Base-by-base conservation (phyloP, 2,888 invertebrate species). In the Apeira syringaria region DNA sequence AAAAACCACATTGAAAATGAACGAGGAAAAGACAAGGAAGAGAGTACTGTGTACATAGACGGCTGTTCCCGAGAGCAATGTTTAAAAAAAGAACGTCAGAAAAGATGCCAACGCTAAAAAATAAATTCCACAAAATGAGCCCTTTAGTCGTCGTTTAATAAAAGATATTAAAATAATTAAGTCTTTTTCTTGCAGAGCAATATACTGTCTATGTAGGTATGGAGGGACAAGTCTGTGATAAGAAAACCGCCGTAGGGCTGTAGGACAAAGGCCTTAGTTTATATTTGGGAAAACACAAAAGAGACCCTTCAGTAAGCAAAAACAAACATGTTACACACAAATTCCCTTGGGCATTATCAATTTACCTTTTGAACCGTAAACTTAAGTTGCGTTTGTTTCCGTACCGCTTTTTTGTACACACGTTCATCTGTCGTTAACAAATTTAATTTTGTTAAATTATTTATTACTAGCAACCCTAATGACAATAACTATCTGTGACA, bases 1-100 rank as follows among this genome's bases (percentile, higher is more conserved):
- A 64, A 67, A 82, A 83, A 78, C 74, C 82, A 79, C 80, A 79
- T 74, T 74, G 73, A 74, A 78, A 80, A 80, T 74, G 74, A 77
- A 76, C 67, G n/a, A n/a, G n/a, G n/a, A n/a, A n/a, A n/a, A n/a
- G n/a, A n/a, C n/a, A n/a, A 72, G 73, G 75, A 74, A 80, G 69
- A 76, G 68, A 74, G 74, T 74, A 65, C 64, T 74, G 66, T 74
- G 76, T 78, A 80, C 80, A 81, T 73, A 80, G 62, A 54, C 53
- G 57, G 64, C 63, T 68, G 66, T 74, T 74, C 72, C 72, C 65
- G 64, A 64, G 64, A 66, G 71, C 68, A 68, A 73, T 80, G 80
- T 80, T 73, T 69, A 72, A 76, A 80, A 80, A 76, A 80, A 75
- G 62, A 64, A 56, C 64, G 55, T 69, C 54, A 66, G 63, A 73